Conservation (phyloP, 2,797 vertebrate species). For the Myotis myotis region DNA sequence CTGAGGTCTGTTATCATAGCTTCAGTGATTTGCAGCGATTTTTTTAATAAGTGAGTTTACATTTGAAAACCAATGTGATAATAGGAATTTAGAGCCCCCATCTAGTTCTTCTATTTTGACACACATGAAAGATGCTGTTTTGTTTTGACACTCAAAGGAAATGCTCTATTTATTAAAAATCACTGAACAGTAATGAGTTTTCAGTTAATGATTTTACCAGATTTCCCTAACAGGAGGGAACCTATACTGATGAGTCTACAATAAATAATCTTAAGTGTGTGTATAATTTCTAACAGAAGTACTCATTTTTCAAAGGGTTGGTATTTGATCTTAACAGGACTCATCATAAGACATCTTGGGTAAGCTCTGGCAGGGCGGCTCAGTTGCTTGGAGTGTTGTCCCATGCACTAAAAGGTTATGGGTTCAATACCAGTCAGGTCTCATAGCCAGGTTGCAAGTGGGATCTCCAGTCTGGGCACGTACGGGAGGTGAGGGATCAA, state of each 20-base stretch:
- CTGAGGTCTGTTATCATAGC: slow-evolving; percentile 43
- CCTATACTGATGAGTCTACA: background rate
- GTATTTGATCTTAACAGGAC: background rate
- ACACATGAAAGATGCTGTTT: slow-evolving; percentile 56
- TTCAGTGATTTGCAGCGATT: background rate
- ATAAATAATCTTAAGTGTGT: background rate
- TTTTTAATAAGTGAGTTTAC: slow-evolving; percentile 43
- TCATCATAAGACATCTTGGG: fast-evolving
- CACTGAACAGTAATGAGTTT: slow-evolving; percentile 53
- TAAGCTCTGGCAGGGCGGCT: background rate
- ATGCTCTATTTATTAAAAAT: slow-evolving; percentile 64
- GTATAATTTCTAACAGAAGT: background rate
- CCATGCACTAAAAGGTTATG: background rate
- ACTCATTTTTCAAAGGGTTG: background rate
- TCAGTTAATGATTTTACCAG: slow-evolving; percentile 6
- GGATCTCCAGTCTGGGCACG: background rate
- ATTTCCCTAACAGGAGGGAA: slow-evolving; percentile 12
- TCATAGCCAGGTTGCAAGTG: background rate
- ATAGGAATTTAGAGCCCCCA: slow-evolving; percentile 6
- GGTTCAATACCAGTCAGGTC: background rate
- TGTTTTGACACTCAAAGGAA: slow-evolving; percentile 61
- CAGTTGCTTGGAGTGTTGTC: background rate
- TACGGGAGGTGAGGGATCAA: background rate
- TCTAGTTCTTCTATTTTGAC: slow-evolving; percentile 64
- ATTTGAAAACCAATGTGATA: slow-evolving; percentile 43